Percentiles rank a stretch among this genome's conserved stretches.
These are phyloP conservation scores for Blastobasis adustella DNA, from an alignment of 2,888 invertebrate species.

Conservation along the genomic window DNA sequence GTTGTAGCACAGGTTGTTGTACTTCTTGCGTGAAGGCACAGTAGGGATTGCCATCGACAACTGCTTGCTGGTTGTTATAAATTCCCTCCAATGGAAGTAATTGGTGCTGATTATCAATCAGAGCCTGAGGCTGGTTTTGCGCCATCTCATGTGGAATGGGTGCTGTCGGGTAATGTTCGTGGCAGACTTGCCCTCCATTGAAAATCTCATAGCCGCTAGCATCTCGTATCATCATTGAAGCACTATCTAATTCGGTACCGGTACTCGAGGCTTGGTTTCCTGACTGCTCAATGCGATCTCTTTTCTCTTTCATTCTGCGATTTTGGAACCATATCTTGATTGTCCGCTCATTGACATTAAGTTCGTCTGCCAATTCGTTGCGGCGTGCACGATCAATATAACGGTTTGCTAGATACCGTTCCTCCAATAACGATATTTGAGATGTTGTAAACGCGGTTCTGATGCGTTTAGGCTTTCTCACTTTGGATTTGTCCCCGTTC, in stretches of 20 bases:
- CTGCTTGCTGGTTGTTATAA: too few relatives aligned
- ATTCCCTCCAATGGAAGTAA: too few relatives aligned
- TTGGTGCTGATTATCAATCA: background rate
- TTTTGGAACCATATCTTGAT: conserved; percentile 93
- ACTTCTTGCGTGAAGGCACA: too few relatives aligned
- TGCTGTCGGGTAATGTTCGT: conserved; percentile 28
- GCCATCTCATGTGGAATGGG: conserved; percentile 18
- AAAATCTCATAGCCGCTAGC: conserved; percentile 19
- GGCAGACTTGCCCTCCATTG: conserved; percentile 23
- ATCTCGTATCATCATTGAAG: conserved; percentile 29
- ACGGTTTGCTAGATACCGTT: conserved; percentile 79
- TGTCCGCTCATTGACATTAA: conserved; percentile 40
- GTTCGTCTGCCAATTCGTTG: conserved; percentile 71
- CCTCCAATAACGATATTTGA: conserved; percentile 84
- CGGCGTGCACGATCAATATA: conserved; percentile 84
- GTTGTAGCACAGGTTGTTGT: too few relatives aligned
- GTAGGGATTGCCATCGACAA: too few relatives aligned
- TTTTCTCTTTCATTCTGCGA: conserved; percentile 83
- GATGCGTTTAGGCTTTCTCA: conserved; percentile 74
- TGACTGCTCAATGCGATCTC: conserved; percentile 58
- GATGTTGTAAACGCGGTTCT: conserved; percentile 86
- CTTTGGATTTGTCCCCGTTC: background rate
- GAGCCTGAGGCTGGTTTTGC: conserved; percentile 8
- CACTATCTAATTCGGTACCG: conserved; percentile 27
- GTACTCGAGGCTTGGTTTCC: conserved; percentile 40